Base-by-base conservation (phyloP, 2,888 invertebrate species). In the Chrysolina oricalcia region DNA sequence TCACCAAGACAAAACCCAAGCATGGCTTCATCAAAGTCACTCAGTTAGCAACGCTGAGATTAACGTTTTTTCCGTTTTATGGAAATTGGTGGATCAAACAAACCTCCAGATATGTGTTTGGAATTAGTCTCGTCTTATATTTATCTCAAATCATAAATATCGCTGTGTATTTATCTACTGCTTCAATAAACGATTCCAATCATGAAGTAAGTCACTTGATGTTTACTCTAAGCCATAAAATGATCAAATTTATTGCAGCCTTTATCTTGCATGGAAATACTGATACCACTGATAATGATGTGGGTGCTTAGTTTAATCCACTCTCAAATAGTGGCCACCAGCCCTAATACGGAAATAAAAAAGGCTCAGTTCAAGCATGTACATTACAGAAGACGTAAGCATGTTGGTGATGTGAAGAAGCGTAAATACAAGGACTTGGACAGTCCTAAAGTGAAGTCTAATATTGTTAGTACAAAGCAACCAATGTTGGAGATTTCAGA, bases 1-100 rank as follows among this genome's bases (percentile, higher is more conserved):
- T 98, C 89, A 95, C 97, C 15, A 98, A 98, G 91, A 95, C 97
- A 17, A 98, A 98, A 89, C 97, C 98, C 1, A 97, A 97, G 85
- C 95, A 98, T 89, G 95, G 97, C 78, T 92, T 97, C 88, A 91
- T 95, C 62, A 95, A 96, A 56, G 96, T 98, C 77, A 93, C 96
- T 77, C 93, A 94, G 88, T 92, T 95, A 86, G 97, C 97, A 8
- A 90, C 97, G 69, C 90, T 95, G 76, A 91, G 98, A 70, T 93
- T 96, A 65, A 86, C 97, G 71, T 92, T 98, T 86, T 90, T 98
- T 73, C 98, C 98, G 4, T 90, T 95, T 19, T 94, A 96, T 85
- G 93, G 93, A 85, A 93, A 92, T 87, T 98, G 98, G 98, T 98
- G 96, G 96, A 93, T 94, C 48, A 93, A 94, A 84, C 97, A 98